Percentiles rank a stretch among this genome's conserved stretches.
Evolutionary conservation across 2,797 vertebrate genomes (phyloP).

Genomic region (Cyprinodon diabolis): DNA sequence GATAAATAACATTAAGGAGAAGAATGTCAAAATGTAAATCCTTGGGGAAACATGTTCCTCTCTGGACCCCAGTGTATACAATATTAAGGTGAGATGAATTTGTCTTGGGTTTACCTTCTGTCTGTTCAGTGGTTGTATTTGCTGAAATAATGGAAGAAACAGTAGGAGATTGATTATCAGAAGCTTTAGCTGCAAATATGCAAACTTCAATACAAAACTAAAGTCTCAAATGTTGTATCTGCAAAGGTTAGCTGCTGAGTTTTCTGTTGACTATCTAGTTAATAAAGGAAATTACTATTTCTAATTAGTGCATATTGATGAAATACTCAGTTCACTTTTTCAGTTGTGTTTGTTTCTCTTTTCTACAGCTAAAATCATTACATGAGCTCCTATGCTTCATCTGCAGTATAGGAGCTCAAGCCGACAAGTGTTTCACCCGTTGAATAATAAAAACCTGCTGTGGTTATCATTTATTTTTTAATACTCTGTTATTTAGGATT

Average conservation of each 20-base stretch:
- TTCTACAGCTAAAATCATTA: neutral
- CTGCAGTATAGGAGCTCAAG: neutral
- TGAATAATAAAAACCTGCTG: neutral
- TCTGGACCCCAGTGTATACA: neutral
- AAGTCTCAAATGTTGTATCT: neutral
- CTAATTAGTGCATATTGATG: neutral
- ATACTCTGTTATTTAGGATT: neutral
- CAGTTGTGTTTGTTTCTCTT: neutral
- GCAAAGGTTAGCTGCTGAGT: neutral
- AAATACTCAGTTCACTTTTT: neutral
- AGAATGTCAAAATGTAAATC: neutral
- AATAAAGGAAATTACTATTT: neutral
- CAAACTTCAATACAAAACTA: neutral
- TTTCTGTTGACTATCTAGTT: neutral
- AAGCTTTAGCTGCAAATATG: neutral
- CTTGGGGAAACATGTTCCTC: too few species aligned
- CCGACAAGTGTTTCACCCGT: neutral
- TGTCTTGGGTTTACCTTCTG: slow-evolving; percentile 37
- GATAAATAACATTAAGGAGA: neutral
- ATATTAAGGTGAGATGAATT: neutral
- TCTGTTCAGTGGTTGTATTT: slow-evolving; percentile 6
- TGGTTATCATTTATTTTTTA: too few species aligned
- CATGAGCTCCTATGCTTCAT: neutral
- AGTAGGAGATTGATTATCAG: neutral
- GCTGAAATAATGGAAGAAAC: neutral